Evolutionary conservation across 2,888 invertebrate species (phyloP).

Genomic region (Spatulosminthurus flaviceps): DNA sequence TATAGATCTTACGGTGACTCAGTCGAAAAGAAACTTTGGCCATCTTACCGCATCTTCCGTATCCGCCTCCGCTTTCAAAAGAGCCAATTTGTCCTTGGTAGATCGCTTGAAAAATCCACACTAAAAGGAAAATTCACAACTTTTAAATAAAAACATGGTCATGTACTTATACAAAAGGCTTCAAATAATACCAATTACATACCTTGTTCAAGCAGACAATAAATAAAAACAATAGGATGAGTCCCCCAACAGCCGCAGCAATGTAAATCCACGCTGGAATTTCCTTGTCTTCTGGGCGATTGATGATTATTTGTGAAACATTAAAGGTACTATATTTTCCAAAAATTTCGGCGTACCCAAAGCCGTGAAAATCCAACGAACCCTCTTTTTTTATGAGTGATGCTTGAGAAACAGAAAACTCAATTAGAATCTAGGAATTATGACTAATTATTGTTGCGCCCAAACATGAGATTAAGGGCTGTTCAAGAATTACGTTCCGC

Average conservation of each 20-base stretch:
- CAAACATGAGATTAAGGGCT: no score
- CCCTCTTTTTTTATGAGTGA: background rate
- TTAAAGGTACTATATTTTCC: background rate
- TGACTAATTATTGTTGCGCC: no score
- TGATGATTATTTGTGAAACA: background rate
- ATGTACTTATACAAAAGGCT: background rate
- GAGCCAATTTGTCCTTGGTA: slow-evolving; percentile 3
- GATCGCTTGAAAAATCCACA: slow-evolving; percentile 28
- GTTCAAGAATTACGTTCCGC: no score
- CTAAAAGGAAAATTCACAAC: background rate
- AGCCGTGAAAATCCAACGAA: background rate
- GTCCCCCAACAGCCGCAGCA: slow-evolving; percentile 22
- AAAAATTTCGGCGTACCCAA: background rate
- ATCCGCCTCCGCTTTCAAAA: slow-evolving; percentile 12
- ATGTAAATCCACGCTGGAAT: slow-evolving; percentile 29
- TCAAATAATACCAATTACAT: background rate
- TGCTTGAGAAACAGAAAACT: no score
- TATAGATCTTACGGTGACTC: background rate
- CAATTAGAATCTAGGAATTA: no score
- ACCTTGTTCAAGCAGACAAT: slow-evolving; percentile 34
- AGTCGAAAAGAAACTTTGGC: no score
- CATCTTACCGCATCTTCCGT: no score
- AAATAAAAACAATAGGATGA: slow-evolving; percentile 25
- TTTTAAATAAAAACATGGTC: background rate
- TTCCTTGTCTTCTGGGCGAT: background rate